phyloP scores from a whole-genome alignment of 2,888 invertebrate genomes.

The Megamerina dolium region DNA sequence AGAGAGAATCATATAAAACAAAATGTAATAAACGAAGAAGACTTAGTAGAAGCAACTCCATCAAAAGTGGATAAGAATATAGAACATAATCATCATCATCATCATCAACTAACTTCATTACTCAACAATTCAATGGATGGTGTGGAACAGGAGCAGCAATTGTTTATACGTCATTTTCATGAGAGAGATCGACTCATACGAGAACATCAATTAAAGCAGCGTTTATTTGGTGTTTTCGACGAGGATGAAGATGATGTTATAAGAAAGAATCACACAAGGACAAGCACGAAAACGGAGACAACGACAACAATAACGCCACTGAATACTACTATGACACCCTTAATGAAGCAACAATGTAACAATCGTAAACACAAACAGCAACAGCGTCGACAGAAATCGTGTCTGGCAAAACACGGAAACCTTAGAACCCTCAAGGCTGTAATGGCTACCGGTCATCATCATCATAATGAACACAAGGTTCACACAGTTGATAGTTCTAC shows the following conservation, averaged over 20 bases:
- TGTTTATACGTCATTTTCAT: constrained; percentile 47
- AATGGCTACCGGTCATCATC: constrained; percentile 1
- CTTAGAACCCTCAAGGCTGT: constrained; percentile 12
- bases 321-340: too few relatives aligned
- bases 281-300: too few relatives aligned
- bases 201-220: constrained; percentile 48
- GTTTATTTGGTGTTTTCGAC: constrained; percentile 24
- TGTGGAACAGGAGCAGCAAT: constrained; percentile 33
- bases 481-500: not conserved
- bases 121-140: constrained; percentile 16
- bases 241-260: not conserved
- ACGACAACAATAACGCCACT: too few relatives aligned
- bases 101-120: constrained; percentile 10
- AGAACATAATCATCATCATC: constrained; percentile 1
- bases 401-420: constrained; percentile 9
- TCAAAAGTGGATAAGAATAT: too few relatives aligned
- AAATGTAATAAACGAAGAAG: too few relatives aligned
- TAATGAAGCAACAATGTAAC: too few relatives aligned
- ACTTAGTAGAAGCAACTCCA: constrained; percentile 16
- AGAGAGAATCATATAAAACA: too few relatives aligned
- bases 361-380: too few relatives aligned
- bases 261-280: not conserved
- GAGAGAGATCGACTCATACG: constrained; percentile 50
- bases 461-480: not conserved
- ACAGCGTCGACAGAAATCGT: constrained; percentile 4